Base-by-base conservation (phyloP, 1,140 invertebrate genomes). In the Drosophila gunungcola region DNA sequence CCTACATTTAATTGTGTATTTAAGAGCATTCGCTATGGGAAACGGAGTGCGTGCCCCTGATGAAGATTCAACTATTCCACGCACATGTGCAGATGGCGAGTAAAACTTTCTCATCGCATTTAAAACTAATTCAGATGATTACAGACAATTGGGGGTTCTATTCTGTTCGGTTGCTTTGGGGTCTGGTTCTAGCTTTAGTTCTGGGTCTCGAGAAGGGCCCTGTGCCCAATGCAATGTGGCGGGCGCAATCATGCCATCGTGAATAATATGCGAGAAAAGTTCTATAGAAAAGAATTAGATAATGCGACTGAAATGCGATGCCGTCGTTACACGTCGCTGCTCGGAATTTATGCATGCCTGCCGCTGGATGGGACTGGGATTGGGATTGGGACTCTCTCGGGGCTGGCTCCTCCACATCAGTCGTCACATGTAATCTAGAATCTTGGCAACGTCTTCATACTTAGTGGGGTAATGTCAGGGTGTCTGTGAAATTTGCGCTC, bases 341-440 rank as follows among this genome's bases (percentile, higher is more conserved):
- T 63, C 62, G 69, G 80, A 84, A 84, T 84, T 83, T 83, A 83
- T 83, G 81, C 80, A 83, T 83, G 80, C 80, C 72, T 84, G 72
- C 78, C 72, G 58, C 56, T 70, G 42, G 63, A 36, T 62, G 64
- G 54, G 49, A 53, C 34, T 32, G 11, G 5, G n/a, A 46, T 29
- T 9, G 32, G 29, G 29, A 49, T n/a, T 29, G 34, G 36, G 56
- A 42, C 27, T 16, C 10, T 10, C 10, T 16, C 6, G 7, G 7
- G 36, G 36, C 21, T 13, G 42, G 25, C 46, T 46, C 56, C 39
- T 25, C 43, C 55, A 32, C 25, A 21, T 49, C 61, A 53, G 38
- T 83, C 79, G 80, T 83, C 84, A 89, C 75, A 77, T 88, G 76
- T 89, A 88, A 88, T 88, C 84, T 88, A 88, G 79, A 89, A 88